These are phyloP conservation scores for Apoda limacodes DNA, from an alignment of 2,888 invertebrate genomes.

Conservation along the genomic window DNA sequence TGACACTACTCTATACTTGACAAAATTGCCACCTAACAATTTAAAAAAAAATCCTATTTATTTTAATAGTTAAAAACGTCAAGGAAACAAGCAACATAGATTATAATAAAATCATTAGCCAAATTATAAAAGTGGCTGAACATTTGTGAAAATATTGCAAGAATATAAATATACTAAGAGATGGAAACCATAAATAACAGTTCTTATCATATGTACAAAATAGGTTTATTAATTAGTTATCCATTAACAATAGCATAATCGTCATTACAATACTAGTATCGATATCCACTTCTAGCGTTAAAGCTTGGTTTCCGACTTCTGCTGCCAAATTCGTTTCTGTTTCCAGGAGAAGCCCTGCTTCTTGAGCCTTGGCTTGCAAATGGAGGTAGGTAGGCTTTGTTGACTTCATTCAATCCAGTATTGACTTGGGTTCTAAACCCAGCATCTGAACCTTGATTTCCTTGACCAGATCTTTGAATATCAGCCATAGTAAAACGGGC, in stretches of 20 bases:
- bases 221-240: neutral
- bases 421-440: neutral
- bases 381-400: constrained; percentile 39
- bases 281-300: constrained; percentile 35
- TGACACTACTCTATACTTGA: too few relatives aligned
- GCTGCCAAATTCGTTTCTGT: constrained; percentile 20
- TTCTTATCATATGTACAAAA: neutral
- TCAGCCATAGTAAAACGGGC: constrained; percentile 22
- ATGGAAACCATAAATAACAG: too few relatives aligned
- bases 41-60: too few relatives aligned
- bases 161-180: too few relatives aligned
- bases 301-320: constrained; percentile 24
- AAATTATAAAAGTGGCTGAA: too few relatives aligned
- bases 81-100: too few relatives aligned
- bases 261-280: constrained; percentile 27
- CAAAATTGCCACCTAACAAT: too few relatives aligned
- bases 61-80: too few relatives aligned
- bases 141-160: too few relatives aligned
- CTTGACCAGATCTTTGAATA: constrained; percentile 4
- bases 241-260: constrained; percentile 8
- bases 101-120: too few relatives aligned
- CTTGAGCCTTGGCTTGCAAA: constrained; percentile 19
- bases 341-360: constrained; percentile 1
- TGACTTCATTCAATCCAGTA: neutral
- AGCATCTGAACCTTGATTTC: neutral